Evolutionary conservation across 2,797 vertebrate species (phyloP), one percentile per base, ranked within the genome.

Genomic region (Telmatherina bonti): DNA sequence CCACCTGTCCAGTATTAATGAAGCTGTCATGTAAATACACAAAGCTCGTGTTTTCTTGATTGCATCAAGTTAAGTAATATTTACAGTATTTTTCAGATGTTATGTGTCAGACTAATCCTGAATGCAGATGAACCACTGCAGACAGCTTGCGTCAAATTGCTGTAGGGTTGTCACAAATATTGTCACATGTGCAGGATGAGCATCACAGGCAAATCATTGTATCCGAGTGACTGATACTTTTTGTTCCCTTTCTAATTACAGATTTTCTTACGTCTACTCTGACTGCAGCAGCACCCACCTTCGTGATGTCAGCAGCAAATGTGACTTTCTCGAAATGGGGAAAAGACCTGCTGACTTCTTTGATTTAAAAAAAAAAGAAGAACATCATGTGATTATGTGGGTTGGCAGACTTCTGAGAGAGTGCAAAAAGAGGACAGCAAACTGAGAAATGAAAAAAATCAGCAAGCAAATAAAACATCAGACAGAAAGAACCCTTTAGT

Each of bases 331-430:
- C 0, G 5, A 71, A 76, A 76, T 8, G 20, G 43, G 31, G 27
- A 51, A 36, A 71, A 2, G 10, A 73, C 33, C 76, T 58, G 72
- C 70, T 85, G 80, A 84, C 58, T 74, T 70, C 47, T 76, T 57
- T 24, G 16, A 54, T 65, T 43, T 6, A 43, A 43, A 43, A 41
- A 2, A 43, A 43, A n/a, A 20, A 54, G 67, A 80, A 60, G 5
- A 38, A 62, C 56, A 78, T 89, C 82, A 78, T 73, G 77, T 77
- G 83, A 26, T 24, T 47, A 47, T 69, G 26, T 72, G 67, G 71
- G 68, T 76, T 59, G 74, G 70, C 62, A 74, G 60, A 38, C n/a
- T 49, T 55, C 49, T 74, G 61, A 80, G 31, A 64, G 59, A 76
- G 36, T 7, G 26, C 1, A 29, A 57, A 74, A 55, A 81, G 45